Evolutionary conservation across 2,888 invertebrate species (phyloP).

Genomic region (Chorisops tibialis): DNA sequence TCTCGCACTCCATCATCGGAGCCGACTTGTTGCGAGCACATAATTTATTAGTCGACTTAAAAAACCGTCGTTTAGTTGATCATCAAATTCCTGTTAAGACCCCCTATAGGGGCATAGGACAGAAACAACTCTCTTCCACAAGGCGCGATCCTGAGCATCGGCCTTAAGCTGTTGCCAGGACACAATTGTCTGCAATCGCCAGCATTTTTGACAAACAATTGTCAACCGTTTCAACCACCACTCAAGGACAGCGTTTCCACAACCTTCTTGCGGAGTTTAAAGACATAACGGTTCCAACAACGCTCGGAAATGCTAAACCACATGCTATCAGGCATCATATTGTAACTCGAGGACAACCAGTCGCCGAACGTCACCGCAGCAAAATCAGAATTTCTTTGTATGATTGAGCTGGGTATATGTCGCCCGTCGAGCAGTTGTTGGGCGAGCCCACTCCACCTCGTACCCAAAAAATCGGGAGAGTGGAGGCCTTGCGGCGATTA

Average conservation of each 20-base stretch:
- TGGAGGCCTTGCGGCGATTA: background rate
- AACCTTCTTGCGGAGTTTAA: background rate
- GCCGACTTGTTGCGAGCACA: background rate
- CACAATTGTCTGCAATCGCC: background rate
- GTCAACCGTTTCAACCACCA: accelerated
- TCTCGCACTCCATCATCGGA: background rate
- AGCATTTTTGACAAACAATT: accelerated
- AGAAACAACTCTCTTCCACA: no score
- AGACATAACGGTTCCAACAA: background rate
- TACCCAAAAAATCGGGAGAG: background rate
- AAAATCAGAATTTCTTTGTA: background rate
- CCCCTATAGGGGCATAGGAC: no score
- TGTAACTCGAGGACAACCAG: background rate
- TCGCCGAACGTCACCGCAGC: background rate
- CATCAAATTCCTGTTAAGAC: background rate
- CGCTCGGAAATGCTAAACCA: background rate
- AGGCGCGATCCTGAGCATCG: no score
- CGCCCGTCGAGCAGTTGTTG: conserved; percentile 43
- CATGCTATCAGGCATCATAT: background rate
- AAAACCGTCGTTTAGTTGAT: background rate
- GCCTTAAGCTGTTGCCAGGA: no score
- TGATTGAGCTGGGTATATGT: conserved; percentile 41
- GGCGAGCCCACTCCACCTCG: background rate
- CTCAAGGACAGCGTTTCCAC: background rate
- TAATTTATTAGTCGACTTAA: background rate